Conservation (phyloP, 2,113 vertebrate species). For the Channa maculata region DNA sequence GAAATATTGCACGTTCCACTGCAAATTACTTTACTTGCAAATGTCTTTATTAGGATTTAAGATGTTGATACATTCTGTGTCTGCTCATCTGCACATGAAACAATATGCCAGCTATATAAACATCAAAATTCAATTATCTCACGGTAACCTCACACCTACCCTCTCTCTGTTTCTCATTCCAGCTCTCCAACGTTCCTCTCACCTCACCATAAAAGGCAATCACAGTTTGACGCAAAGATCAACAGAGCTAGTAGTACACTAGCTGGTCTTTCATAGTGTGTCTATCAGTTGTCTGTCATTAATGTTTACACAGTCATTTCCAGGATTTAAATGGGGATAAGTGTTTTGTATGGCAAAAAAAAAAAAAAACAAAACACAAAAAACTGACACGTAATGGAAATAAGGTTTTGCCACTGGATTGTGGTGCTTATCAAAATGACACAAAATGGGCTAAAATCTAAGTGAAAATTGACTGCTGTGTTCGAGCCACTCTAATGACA, state of each 20-base stretch:
- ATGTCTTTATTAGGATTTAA: not conserved
- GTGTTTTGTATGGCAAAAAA: no score
- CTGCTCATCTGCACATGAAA: slow-evolving; percentile 17
- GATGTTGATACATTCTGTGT: not conserved
- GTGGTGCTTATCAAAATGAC: no score
- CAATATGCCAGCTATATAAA: slow-evolving; percentile 19
- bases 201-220: slow-evolving; percentile 26
- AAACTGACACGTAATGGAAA: no score
- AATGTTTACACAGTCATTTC: no score
- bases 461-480: no score
- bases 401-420: no score
- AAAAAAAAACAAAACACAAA: no score
- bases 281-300: no score
- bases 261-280: no score
- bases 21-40: not conserved
- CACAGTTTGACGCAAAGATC: slow-evolving; percentile 13
- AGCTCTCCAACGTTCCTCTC: not conserved
- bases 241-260: slow-evolving; percentile 13
- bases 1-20: not conserved
- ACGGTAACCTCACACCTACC: not conserved
- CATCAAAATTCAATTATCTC: not conserved
- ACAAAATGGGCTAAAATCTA: no score
- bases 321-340: no score
- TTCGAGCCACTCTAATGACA: no score
- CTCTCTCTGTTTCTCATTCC: slow-evolving; percentile 12